Base-by-base conservation (phyloP, 2,113 vertebrate species). In the Gambusia affinis region DNA sequence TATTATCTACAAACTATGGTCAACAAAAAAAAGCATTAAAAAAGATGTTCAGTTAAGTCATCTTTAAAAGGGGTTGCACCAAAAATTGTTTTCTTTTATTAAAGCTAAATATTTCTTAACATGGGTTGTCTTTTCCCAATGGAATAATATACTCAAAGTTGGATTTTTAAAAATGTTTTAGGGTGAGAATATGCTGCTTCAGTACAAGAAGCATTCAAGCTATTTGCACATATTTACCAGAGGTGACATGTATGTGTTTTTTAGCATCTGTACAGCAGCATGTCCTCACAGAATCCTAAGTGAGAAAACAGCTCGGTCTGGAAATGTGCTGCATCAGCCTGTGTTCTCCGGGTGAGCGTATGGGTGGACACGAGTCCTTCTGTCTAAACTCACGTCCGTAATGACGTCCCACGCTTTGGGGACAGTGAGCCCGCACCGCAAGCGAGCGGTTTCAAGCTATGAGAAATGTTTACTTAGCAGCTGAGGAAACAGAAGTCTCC, bases 391-490 rank as follows among this genome's bases (percentile, higher is more conserved):
- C 67, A 73, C 80, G 66, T 84, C 81, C 81, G 86, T 86, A 84
- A 87, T 65, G 85, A 90, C 75, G 78, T 84, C 76, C 83, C 51
- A 80, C 78, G 70, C 87, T 88, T 91, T 73, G 63, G 72, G 86
- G 82, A 87, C 86, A 75, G 83, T 27, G 75, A 82, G 82, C 73
- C 51, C 75, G 61, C 84, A 76, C 85, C 72, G 57, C 88, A 93
- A 87, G 80, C 85, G 85, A 89, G 92, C 33, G 92, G 93, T 93
- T 92, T 92, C 78, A 84, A 83, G 88, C 81, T 84, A 87, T 91
- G 93, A 95, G 93, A 95, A 95, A 95, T 95, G 95, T 96, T 96
- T 95, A 94, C 93, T 94, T 94, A 93, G 95, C 95, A 96, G 96
- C 95, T 94, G 95, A 96, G 90, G 95, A 95, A 97, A 96, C 95